A percentile compares a stretch with the other conserved stretches of the same genome.
Evolutionary conservation across 2,113 vertebrate genomes (phyloP).

Genomic region (Pseudorhombus dupliciocellatus): DNA sequence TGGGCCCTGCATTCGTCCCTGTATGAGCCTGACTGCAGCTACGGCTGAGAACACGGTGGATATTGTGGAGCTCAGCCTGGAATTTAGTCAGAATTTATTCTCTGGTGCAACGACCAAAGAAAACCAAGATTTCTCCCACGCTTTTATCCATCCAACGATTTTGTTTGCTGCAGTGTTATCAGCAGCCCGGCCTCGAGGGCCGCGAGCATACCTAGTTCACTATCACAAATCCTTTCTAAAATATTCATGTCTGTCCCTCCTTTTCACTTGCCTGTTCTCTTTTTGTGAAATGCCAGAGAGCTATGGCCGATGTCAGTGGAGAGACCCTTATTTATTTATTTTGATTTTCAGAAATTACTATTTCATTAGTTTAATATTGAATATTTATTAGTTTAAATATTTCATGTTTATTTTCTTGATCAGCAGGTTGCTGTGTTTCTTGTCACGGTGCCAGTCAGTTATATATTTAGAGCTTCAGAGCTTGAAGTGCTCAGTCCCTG

Average conservation of each 20-base stretch:
- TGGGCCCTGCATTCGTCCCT: not conserved
- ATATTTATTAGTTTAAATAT: too few species aligned
- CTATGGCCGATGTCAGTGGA: too few species aligned
- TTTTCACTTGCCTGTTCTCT: too few species aligned
- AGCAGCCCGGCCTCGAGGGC: not conserved
- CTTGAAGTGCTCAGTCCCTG: conserved; percentile 16
- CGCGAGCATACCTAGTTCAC: too few species aligned
- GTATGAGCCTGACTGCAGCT: conserved; percentile 1
- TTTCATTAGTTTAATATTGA: too few species aligned
- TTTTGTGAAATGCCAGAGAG: too few species aligned
- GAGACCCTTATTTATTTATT: too few species aligned
- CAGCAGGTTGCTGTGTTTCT: too few species aligned
- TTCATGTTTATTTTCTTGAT: too few species aligned
- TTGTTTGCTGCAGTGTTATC: not conserved
- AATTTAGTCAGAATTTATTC: not conserved
- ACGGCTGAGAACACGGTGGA: not conserved
- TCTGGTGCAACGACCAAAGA: not conserved
- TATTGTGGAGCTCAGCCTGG: conserved; percentile 7
- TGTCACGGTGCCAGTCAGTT: too few species aligned
- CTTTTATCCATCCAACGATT: not conserved
- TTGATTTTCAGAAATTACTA: too few species aligned
- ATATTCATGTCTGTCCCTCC: too few species aligned
- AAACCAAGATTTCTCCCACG: not conserved
- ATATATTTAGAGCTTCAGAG: not conserved
- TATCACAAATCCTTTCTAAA: not conserved